Evolutionary conservation across 2,797 vertebrate species (phyloP).

Genomic region (Bryconaethiops microstoma): DNA sequence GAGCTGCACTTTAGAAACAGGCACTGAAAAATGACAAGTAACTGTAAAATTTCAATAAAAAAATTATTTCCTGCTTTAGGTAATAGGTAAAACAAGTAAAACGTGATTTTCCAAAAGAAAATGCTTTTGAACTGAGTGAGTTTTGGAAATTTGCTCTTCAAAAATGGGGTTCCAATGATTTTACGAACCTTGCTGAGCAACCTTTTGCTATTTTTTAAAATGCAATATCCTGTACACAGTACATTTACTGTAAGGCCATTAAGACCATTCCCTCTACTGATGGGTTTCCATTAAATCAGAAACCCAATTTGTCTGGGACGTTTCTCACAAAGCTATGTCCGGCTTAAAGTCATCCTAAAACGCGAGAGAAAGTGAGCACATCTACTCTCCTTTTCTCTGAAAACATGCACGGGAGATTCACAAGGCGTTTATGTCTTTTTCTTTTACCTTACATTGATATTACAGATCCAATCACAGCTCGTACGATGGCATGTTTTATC

Average conservation of each 20-base stretch:
- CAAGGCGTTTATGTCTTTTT: constrained; percentile 37
- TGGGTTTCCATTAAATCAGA: constrained; percentile 7
- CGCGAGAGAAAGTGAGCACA: neutral
- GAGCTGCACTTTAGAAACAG: too few relatives aligned
- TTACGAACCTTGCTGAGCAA: too few relatives aligned
- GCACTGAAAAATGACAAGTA: too few relatives aligned
- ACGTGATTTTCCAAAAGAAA: too few relatives aligned
- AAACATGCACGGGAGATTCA: constrained; percentile 10
- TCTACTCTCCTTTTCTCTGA: constrained; percentile 5
- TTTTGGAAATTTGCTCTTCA: too few relatives aligned
- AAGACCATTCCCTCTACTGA: neutral
- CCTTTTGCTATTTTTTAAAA: neutral
- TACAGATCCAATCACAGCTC: constrained; percentile 45
- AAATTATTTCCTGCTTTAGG: too few relatives aligned
- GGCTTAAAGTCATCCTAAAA: constrained; percentile 23
- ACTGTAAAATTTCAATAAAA: too few relatives aligned
- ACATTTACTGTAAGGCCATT: constrained; percentile 12
- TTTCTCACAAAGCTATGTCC: constrained; percentile 1
- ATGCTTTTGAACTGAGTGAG: too few relatives aligned
- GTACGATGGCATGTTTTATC: constrained; percentile 48
- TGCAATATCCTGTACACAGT: neutral
- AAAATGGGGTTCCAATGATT: too few relatives aligned
- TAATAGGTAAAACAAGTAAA: too few relatives aligned
- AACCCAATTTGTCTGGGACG: neutral
- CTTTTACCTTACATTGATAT: constrained; percentile 44